Conservation (phyloP, 2,113 vertebrate species). For the Peromyscus maniculatus region DNA sequence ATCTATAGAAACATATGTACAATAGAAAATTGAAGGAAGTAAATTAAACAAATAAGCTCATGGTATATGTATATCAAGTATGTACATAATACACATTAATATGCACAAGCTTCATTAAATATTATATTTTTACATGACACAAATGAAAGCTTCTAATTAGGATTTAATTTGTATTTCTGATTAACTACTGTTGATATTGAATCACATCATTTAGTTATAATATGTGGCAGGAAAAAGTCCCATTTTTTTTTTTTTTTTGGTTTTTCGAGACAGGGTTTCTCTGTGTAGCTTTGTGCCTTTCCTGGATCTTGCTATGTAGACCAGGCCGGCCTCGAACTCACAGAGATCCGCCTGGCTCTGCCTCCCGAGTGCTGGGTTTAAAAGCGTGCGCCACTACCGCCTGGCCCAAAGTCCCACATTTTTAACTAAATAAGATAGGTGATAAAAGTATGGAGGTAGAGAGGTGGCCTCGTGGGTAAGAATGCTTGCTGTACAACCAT, state of each 20-base stretch:
- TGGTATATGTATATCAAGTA: background rate
- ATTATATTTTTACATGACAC: background rate
- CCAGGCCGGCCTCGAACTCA: too few relatives aligned
- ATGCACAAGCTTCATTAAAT: conserved; percentile 11
- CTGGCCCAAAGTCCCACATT: conserved; percentile 66
- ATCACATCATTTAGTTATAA: conserved; percentile 69
- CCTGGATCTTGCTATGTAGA: too few relatives aligned
- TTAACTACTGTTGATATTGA: conserved; percentile 84
- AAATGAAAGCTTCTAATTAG: conserved; percentile 76
- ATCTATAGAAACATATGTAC: background rate
- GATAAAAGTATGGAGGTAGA: conserved; percentile 69
- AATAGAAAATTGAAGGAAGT: conserved; percentile 26
- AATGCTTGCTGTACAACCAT: background rate
- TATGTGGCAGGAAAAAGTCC: conserved; percentile 51
- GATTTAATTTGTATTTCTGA: conserved; percentile 85
- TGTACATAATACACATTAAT: background rate
- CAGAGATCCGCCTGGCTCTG: too few relatives aligned
- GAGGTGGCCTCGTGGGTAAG: background rate
- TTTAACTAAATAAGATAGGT: conserved; percentile 78
- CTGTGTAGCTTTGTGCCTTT: too few relatives aligned
- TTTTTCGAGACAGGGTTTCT: too few relatives aligned
- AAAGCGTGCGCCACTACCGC: too few relatives aligned
- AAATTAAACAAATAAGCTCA: background rate
- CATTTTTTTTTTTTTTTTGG: background rate
- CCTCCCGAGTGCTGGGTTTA: too few relatives aligned